Evolutionary conservation across 2,113 vertebrate species (phyloP).

Genomic region (Perca fluviatilis): DNA sequence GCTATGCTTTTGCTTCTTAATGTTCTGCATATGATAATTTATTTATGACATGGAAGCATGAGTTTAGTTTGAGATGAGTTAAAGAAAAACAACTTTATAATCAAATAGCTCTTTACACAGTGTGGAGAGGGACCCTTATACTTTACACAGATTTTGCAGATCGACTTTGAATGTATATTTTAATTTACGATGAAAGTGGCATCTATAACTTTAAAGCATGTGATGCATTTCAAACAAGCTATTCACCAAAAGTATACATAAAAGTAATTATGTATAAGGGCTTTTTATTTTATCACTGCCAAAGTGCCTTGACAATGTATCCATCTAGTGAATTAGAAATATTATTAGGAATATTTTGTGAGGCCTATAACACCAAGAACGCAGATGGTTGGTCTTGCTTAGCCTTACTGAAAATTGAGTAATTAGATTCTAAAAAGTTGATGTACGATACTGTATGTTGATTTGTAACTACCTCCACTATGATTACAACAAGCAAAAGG

Average conservation of each 20-base stretch:
- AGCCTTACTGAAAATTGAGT: no score
- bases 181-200: neutral
- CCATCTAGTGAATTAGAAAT: no score
- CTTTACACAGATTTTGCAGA: neutral
- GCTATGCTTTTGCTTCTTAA: conserved; percentile 12
- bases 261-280: neutral
- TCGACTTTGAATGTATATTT: neutral
- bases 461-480: neutral
- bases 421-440: neutral
- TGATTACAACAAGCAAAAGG: neutral
- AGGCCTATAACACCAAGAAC: no score
- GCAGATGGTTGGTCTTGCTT: no score
- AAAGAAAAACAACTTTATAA: neutral
- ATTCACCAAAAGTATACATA: neutral
- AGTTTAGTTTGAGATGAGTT: conserved; percentile 14
- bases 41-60: conserved; percentile 27
- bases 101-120: neutral
- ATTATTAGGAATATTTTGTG: no score
- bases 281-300: neutral
- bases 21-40: conserved; percentile 40
- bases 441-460: neutral
- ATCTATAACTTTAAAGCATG: neutral
- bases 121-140: no score
- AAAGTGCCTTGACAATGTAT: neutral
- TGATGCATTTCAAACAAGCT: neutral